A percentile compares a stretch with the other conserved stretches of the same genome.
These are phyloP conservation scores for Nebria salina DNA, from an alignment of 2,888 invertebrate species.

Conservation along the genomic window DNA sequence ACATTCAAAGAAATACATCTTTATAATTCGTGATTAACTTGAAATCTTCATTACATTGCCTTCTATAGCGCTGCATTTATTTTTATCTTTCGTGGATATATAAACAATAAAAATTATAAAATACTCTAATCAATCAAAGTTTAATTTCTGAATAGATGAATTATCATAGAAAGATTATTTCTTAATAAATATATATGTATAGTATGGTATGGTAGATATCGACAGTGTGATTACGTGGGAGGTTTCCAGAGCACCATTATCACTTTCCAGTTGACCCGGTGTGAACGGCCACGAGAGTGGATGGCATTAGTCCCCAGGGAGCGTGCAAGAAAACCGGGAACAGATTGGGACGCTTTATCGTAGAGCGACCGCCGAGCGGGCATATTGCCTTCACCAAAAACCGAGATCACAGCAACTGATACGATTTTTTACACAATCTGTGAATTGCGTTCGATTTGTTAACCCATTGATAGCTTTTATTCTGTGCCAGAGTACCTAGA, in stretches of 20 bases:
- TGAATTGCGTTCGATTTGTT: neutral
- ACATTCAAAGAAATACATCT: neutral
- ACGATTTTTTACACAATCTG: neutral
- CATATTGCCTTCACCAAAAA: neutral
- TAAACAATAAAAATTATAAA: too few species aligned
- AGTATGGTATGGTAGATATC: neutral
- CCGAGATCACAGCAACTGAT: neutral
- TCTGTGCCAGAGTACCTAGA: too few species aligned
- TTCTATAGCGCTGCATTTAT: too few species aligned
- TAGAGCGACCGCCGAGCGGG: neutral
- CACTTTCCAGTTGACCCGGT: constrained; percentile 46
- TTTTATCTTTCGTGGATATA: too few species aligned
- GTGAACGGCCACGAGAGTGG: constrained; percentile 26
- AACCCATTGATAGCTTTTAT: neutral
- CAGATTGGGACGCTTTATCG: constrained; percentile 47
- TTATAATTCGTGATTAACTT: neutral
- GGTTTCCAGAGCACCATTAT: constrained; percentile 39
- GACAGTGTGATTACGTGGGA: constrained; percentile 35
- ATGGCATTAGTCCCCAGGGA: constrained; percentile 48
- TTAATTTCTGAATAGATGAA: too few species aligned
- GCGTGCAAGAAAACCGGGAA: constrained; percentile 42
- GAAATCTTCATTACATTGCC: neutral
- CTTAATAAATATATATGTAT: neutral
- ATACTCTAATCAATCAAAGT: too few species aligned
- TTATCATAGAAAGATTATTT: too few species aligned